A percentile compares a stretch with the other conserved stretches of the same genome.
Evolutionary conservation across 2,797 vertebrate genomes (phyloP).

Genomic region (Salmo trutta): DNA sequence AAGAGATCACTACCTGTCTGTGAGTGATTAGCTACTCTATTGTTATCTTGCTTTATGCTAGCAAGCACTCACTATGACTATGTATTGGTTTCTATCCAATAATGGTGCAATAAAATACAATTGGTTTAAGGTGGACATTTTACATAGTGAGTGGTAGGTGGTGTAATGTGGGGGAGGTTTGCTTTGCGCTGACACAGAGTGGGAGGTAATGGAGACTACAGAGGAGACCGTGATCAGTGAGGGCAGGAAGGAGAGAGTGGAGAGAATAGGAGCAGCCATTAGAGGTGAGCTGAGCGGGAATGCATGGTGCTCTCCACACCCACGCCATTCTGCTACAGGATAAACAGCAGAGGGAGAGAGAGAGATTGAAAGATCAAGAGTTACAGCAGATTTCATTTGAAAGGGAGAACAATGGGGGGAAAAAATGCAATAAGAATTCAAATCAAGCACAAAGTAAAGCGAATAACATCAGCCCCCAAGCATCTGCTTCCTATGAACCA

Average conservation of each 20-base stretch:
- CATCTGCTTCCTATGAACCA: not conserved
- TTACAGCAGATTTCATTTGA: not conserved
- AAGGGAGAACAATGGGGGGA: not conserved
- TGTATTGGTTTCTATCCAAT: not conserved
- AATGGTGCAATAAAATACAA: not conserved
- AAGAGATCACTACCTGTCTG: not conserved
- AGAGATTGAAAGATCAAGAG: not conserved
- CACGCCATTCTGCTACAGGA: conserved; percentile 2
- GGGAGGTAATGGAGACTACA: not conserved
- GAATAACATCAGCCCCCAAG: not conserved
- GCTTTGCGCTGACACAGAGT: not conserved
- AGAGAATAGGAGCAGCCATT: conserved; percentile 3
- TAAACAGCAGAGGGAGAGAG: not conserved
- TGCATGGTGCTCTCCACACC: conserved; percentile 3
- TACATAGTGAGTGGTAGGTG: not conserved
- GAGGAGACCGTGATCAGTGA: not conserved
- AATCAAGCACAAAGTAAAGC: not conserved
- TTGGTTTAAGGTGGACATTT: conserved; percentile 1
- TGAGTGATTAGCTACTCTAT: not conserved
- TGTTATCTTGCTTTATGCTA: not conserved
- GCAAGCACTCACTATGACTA: not conserved
- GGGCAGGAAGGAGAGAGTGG: not conserved
- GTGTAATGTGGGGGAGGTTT: not conserved
- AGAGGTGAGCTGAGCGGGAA: not conserved
- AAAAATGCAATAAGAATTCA: not conserved